Base-by-base conservation (phyloP, 2,113 vertebrate species). In the Podarcis cretensis region DNA sequence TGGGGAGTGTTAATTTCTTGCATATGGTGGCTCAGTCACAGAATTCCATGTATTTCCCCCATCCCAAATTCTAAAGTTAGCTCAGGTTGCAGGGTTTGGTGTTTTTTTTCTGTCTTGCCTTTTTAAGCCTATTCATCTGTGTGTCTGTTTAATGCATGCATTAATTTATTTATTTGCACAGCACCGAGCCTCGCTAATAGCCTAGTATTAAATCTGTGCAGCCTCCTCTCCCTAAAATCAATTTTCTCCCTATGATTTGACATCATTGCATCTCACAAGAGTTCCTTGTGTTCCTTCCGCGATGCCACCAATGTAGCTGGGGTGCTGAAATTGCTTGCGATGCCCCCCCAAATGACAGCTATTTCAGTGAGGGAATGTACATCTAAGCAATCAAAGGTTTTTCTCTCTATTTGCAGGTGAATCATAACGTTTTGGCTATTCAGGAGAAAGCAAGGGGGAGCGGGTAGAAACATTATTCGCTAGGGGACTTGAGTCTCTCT, bases 271-370 rank as follows among this genome's bases (percentile, higher is more conserved):
- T 89, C 27, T 79, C 43, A 20, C 0, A 1, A 73, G 59, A 54
- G 9, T 12, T 54, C 48, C 48, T 54, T 54, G 4, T 2, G 21
- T 43, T 0, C 75, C 57, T 85, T 6, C 73, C 21, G 57, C 12
- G 35, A 10, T 40, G 87, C n/a, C 0, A 0, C 4, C 14, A 21
- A 6, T 0, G 0, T 68, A 66, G 18, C n/a, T 0, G 0, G 1
- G 35, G 83, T 87, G 40, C 66, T 69, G 4, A 88, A 88, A 83
- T 0, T 0, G 0, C 40, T 27, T 54, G n/a, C 77, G 0, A 0
- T 88, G 79, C 3, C 65, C 69, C 65, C 63, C 48, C 0, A 66
- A 32, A 23, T 89, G 57, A 21, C 85, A 90, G 89, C 89, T 86
- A 1, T 93, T 94, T 43, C 35, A 30, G 80, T 85, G 79, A n/a